phyloP scores from a whole-genome alignment of 1,140 invertebrate species.

The Drosophila athabasca region DNA sequence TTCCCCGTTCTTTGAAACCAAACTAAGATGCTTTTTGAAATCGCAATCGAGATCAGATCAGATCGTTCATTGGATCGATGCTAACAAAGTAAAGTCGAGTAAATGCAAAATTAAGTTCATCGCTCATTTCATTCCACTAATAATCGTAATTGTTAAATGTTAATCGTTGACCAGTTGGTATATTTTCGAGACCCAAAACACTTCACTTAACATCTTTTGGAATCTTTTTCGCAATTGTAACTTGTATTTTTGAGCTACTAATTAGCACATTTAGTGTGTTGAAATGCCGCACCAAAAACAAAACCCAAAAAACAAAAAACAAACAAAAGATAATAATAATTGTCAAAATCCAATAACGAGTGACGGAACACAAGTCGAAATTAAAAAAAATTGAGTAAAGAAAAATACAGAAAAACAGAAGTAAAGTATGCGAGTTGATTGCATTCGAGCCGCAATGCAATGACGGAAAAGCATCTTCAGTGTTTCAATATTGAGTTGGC shows the following conservation, averaged over 20 bases:
- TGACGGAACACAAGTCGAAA: constrained; percentile 70
- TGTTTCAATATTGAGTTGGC: constrained; percentile 82
- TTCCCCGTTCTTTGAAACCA: constrained; percentile 48
- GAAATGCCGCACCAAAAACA: constrained; percentile 73
- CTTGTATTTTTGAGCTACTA: constrained; percentile 79
- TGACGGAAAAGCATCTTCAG: constrained; percentile 83
- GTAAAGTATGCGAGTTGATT: constrained; percentile 74
- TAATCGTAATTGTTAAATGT: constrained; percentile 37
- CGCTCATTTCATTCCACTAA: constrained; percentile 75
- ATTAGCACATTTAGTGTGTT: constrained; percentile 76
- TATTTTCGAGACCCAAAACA: constrained; percentile 68
- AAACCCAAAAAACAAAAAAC: constrained; percentile 53
- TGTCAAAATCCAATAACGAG: constrained; percentile 41
- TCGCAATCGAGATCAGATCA: constrained; percentile 45
- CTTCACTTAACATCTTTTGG: constrained; percentile 68
- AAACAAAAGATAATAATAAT: constrained; percentile 29
- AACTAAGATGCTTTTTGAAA: constrained; percentile 83
- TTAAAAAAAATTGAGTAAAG: constrained; percentile 22
- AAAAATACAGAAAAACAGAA: constrained; percentile 58
- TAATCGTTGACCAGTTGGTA: constrained; percentile 67
- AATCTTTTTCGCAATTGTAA: constrained; percentile 71
- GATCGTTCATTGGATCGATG: constrained; percentile 43
- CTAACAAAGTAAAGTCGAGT: constrained; percentile 36
- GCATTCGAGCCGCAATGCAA: constrained; percentile 39
- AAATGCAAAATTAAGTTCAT: constrained; percentile 71